Percentiles rank a stretch among this genome's conserved stretches.
phyloP scores from a whole-genome alignment of 2,797 vertebrate species.

The Rhinophrynus dorsalis region DNA sequence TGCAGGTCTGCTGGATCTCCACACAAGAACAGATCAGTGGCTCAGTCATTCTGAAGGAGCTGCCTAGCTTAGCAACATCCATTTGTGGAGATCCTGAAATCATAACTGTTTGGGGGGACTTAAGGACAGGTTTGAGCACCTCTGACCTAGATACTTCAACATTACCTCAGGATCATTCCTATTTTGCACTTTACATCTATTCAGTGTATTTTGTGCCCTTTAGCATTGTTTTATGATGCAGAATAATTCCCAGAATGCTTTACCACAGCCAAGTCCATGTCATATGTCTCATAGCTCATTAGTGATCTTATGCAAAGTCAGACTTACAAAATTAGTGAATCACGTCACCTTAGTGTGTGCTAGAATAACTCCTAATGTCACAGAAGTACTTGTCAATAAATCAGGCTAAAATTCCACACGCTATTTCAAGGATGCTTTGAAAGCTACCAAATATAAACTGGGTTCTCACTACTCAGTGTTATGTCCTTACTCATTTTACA shows the following conservation, averaged over 20 bases:
- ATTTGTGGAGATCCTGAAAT: too few species aligned
- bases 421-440: conserved; percentile 46
- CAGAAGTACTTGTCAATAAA: conserved; percentile 36
- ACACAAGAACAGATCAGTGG: too few species aligned
- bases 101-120: too few species aligned
- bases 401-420: conserved; percentile 45
- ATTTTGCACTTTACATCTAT: too few species aligned
- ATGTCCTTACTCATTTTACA: conserved; percentile 31
- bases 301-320: conserved; percentile 12
- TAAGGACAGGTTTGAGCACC: too few species aligned
- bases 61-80: too few species aligned
- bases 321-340: conserved; percentile 32
- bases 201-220: too few species aligned
- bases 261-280: neutral
- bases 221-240: neutral
- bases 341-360: conserved; percentile 34
- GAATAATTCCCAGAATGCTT: neutral
- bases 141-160: too few species aligned
- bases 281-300: neutral
- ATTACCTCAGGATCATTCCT: too few species aligned
- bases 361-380: conserved; percentile 40
- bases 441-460: conserved; percentile 45
- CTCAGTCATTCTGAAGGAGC: too few species aligned
- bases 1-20: too few species aligned
- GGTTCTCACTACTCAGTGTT: conserved; percentile 17